phyloP scores from a whole-genome alignment of 2,113 vertebrate genomes.

The Muntiacus muntjak region DNA sequence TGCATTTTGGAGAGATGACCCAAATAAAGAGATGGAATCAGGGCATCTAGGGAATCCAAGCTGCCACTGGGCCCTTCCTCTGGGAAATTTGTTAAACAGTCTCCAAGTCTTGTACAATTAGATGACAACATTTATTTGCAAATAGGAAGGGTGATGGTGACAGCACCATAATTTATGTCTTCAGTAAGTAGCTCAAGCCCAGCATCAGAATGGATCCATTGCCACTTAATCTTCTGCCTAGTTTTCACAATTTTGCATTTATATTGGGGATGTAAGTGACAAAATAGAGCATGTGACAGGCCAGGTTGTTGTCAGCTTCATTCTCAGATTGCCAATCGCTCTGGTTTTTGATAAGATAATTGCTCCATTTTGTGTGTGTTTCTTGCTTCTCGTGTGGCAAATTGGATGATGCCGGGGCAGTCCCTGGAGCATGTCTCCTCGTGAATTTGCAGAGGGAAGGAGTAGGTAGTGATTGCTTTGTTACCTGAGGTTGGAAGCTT shows the following conservation, averaged over 20 bases:
- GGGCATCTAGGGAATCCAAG: conserved; percentile 50
- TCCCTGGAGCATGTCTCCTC: conserved; percentile 57
- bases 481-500: neutral
- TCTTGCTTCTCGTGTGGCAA: conserved; percentile 61
- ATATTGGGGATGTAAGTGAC: conserved; percentile 66
- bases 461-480: conserved; percentile 22
- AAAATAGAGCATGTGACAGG: conserved; percentile 66
- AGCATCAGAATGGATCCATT: conserved; percentile 54
- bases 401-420: conserved; percentile 19
- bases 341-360: conserved; percentile 73
- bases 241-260: conserved; percentile 72
- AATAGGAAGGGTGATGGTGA: conserved; percentile 75
- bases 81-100: conserved; percentile 79
- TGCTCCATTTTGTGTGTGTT: conserved; percentile 65
- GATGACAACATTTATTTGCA: conserved; percentile 82
- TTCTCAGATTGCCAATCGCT: conserved; percentile 71
- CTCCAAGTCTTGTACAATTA: conserved; percentile 77
- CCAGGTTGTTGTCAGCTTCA: conserved; percentile 61
- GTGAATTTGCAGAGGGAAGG: conserved; percentile 34
- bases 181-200: conserved; percentile 78
- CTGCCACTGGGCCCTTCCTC: conserved; percentile 26
- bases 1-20: neutral
- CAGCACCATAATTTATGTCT: conserved; percentile 80
- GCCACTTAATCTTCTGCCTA: conserved; percentile 65
- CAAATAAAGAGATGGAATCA: conserved; percentile 67